Evolutionary conservation across 2,113 vertebrate species (phyloP).

Genomic region (Proterorhinus semilunaris): DNA sequence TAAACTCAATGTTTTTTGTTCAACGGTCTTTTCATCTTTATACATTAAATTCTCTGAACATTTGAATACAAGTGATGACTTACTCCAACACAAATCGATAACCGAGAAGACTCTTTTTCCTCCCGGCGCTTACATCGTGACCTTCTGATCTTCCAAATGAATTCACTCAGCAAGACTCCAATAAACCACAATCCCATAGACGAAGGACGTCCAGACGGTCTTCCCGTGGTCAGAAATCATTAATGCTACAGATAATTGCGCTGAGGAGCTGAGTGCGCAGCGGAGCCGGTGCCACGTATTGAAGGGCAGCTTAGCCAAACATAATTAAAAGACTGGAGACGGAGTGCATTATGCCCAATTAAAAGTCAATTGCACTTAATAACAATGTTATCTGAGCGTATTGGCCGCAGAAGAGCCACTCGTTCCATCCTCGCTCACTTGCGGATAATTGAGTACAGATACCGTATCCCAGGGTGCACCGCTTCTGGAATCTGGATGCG

Average conservation of each 20-base stretch:
- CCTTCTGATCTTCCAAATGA: constrained; percentile 35
- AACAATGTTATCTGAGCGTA: constrained; percentile 66
- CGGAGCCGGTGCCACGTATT: constrained; percentile 59
- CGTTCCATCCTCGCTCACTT: constrained; percentile 57
- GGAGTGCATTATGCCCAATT: constrained; percentile 73
- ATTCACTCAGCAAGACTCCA: constrained; percentile 15
- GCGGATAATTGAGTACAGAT: constrained; percentile 63
- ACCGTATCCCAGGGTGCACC: constrained; percentile 26
- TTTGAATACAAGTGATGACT: too few relatives aligned
- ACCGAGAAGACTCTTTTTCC: too few relatives aligned
- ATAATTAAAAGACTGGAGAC: constrained; percentile 71
- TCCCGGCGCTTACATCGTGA: constrained; percentile 31
- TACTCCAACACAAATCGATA: too few relatives aligned
- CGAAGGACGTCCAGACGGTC: constrained; percentile 48
- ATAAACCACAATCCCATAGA: constrained; percentile 18
- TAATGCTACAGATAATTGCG: constrained; percentile 69
- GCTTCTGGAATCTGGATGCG: constrained; percentile 27
- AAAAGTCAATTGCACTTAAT: constrained; percentile 74
- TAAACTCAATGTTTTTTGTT: too few relatives aligned
- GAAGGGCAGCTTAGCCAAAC: constrained; percentile 66
- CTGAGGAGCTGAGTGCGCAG: constrained; percentile 56
- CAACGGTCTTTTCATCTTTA: too few relatives aligned
- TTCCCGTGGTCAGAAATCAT: constrained; percentile 62
- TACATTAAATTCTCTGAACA: too few relatives aligned
- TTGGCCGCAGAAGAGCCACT: constrained; percentile 52